phyloP scores from a whole-genome alignment of 2,113 vertebrate genomes.

The Irena cyanogastra region DNA sequence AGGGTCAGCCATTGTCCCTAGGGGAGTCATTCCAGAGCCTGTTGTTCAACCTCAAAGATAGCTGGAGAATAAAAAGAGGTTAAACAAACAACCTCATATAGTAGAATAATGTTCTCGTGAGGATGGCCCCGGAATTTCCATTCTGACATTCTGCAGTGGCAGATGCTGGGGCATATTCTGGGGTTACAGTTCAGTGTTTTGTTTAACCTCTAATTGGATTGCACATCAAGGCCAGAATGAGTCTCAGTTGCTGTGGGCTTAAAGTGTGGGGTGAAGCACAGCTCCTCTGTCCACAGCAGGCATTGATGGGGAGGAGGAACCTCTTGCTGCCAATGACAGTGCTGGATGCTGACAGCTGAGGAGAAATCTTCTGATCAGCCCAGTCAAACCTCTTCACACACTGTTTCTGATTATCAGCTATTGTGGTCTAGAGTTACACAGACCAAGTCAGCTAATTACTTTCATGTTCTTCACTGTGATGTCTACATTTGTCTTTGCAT shows the following conservation, averaged over 20 bases:
- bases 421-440: neutral
- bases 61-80: neutral
- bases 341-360: neutral
- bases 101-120: neutral
- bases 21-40: neutral
- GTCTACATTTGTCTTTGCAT: neutral
- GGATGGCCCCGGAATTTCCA: neutral
- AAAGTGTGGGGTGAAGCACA: neutral
- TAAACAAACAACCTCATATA: neutral
- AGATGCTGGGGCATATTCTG: neutral
- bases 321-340: neutral
- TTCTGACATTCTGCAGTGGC: neutral
- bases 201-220: neutral
- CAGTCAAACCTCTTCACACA: neutral
- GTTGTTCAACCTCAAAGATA: neutral
- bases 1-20: neutral
- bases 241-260: neutral
- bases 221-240: neutral
- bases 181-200: neutral
- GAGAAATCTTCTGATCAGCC: neutral
- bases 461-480: neutral
- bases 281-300: neutral
- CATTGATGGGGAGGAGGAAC: neutral
- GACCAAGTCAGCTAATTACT: neutral
- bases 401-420: neutral